phyloP scores from a whole-genome alignment of 2,113 vertebrate species.

The Melanerpes formicivorus region DNA sequence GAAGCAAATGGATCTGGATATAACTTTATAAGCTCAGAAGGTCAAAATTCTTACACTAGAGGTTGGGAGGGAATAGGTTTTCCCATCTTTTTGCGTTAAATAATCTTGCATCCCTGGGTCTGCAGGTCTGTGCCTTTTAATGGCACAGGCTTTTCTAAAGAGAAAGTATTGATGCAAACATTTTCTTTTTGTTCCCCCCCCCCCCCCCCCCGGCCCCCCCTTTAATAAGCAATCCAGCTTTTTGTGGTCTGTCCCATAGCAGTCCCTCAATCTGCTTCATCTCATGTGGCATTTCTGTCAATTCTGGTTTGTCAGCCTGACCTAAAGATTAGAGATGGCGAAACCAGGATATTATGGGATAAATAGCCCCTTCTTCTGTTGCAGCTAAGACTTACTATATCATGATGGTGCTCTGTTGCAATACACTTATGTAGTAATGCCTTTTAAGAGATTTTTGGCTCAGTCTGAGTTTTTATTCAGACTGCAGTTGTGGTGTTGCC shows the following conservation, averaged over 20 bases:
- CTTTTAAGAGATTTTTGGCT: neutral
- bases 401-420: neutral
- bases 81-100: neutral
- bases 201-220: too few relatives aligned
- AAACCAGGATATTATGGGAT: neutral
- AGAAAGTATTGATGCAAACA: neutral
- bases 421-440: neutral
- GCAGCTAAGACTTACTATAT: neutral
- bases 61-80: neutral
- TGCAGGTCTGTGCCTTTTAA: neutral
- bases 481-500: neutral
- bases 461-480: neutral
- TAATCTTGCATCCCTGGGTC: neutral
- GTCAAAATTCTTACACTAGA: neutral
- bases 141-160: neutral
- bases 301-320: neutral
- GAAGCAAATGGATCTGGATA: neutral
- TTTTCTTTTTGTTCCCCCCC: neutral
- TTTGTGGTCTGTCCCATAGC: neutral
- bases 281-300: neutral
- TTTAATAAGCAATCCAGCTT: neutral
- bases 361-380: neutral
- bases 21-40: neutral
- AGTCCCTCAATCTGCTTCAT: neutral
- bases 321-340: neutral